A percentile compares a stretch with the other conserved stretches of the same genome.
Conservation (phyloP, 2,113 vertebrate genomes). For the Epinephelus lanceolatus region DNA sequence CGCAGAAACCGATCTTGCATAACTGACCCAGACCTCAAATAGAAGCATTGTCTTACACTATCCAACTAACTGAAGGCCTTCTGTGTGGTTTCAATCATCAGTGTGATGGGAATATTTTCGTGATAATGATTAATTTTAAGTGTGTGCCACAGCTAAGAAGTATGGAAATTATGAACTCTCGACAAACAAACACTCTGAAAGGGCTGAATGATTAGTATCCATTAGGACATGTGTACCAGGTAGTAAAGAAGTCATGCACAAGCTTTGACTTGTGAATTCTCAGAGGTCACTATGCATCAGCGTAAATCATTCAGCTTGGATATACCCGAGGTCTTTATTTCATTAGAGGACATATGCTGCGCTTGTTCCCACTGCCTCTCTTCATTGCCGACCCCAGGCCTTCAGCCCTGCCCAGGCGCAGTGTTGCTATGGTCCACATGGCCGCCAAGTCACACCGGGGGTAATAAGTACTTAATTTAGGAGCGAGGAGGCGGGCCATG, state of each 20-base stretch:
- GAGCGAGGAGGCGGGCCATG: constrained; percentile 69
- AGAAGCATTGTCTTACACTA: constrained; percentile 14
- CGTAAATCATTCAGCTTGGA: constrained; percentile 69
- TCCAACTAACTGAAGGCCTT: neutral
- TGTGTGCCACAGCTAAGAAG: neutral
- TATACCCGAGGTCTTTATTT: constrained; percentile 66
- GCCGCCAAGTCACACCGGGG: constrained; percentile 73
- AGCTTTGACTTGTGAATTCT: constrained; percentile 47
- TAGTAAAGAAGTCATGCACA: constrained; percentile 32
- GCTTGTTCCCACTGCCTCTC: constrained; percentile 45
- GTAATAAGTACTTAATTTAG: constrained; percentile 84
- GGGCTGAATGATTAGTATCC: constrained; percentile 19
- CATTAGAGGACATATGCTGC: constrained; percentile 69
- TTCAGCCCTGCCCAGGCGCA: constrained; percentile 38
- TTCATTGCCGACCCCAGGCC: constrained; percentile 41
- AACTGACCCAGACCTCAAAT: constrained; percentile 30
- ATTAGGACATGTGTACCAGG: constrained; percentile 38
- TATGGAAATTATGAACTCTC: constrained; percentile 15
- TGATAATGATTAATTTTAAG: constrained; percentile 36
- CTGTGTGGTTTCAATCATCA: constrained; percentile 19
- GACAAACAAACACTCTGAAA: neutral
- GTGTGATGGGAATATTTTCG: constrained; percentile 15
- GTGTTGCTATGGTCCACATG: constrained; percentile 54
- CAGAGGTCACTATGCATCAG: constrained; percentile 45
- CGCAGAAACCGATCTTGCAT: constrained; percentile 35